Evolutionary conservation across 2,888 invertebrate genomes (phyloP).

Genomic region (Glaucopsyche alexis): DNA sequence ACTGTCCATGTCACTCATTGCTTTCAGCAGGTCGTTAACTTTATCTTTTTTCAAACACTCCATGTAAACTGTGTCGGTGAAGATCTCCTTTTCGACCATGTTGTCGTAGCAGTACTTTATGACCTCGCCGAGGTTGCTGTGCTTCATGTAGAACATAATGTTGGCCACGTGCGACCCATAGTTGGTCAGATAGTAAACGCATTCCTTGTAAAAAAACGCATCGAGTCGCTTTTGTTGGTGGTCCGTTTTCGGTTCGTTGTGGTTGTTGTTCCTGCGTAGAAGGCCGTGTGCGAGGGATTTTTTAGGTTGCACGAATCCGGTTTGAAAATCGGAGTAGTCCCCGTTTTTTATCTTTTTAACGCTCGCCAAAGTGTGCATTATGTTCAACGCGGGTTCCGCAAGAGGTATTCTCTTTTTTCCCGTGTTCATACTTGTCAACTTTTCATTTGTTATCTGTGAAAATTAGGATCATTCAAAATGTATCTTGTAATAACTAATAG

Average conservation of each 20-base stretch:
- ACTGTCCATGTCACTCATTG: constrained; percentile 83
- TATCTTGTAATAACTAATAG: background rate
- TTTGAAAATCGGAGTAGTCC: constrained; percentile 76
- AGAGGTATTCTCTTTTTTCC: constrained; percentile 72
- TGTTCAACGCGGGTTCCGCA: constrained; percentile 80
- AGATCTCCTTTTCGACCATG: constrained; percentile 83
- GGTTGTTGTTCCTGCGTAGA: constrained; percentile 59
- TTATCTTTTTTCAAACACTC: constrained; percentile 83
- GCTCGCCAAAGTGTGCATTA: constrained; percentile 80
- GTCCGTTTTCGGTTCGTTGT: constrained; percentile 59
- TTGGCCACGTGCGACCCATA: constrained; percentile 89
- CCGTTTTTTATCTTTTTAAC: constrained; percentile 79
- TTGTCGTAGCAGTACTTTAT: constrained; percentile 85
- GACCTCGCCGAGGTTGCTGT: constrained; percentile 84
- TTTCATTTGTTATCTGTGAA: constrained; percentile 68
- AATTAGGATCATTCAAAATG: constrained; percentile 6
- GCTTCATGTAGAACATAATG: constrained; percentile 87
- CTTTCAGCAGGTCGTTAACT: constrained; percentile 80
- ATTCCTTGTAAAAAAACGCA: constrained; percentile 86
- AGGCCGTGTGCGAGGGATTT: constrained; percentile 72
- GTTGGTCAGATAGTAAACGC: constrained; percentile 88
- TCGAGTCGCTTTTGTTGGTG: constrained; percentile 66
- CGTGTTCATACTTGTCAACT: constrained; percentile 63
- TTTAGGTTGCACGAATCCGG: constrained; percentile 58
- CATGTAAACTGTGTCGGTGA: constrained; percentile 86